These are phyloP conservation scores for Andricus quercusramuli DNA, from an alignment of 2,888 invertebrate species.

Conservation along the genomic window DNA sequence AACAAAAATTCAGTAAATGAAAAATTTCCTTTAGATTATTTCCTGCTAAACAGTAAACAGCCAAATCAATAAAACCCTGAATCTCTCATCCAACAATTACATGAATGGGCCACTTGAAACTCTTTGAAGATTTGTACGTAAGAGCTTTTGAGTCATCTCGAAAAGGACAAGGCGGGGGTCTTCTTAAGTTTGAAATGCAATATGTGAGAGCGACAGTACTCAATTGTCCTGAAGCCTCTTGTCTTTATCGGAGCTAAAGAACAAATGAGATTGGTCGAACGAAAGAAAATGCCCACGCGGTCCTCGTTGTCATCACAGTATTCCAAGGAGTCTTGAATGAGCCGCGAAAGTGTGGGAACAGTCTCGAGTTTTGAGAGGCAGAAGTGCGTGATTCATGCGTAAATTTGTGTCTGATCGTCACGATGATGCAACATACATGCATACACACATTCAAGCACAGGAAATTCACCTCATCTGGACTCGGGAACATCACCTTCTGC, in stretches of 20 bases:
- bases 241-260: conserved; percentile 29
- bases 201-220: conserved; percentile 15
- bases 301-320: conserved; percentile 44
- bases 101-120: neutral
- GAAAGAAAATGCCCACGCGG: conserved; percentile 40
- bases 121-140: neutral
- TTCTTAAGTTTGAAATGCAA: conserved; percentile 15
- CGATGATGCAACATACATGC: conserved; percentile 54
- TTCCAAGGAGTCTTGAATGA: conserved; percentile 50
- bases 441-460: conserved; percentile 34
- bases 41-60: neutral
- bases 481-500: neutral
- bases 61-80: neutral
- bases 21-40: neutral
- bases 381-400: conserved; percentile 64
- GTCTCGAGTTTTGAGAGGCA: conserved; percentile 47
- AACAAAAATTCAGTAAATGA: neutral
- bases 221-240: conserved; percentile 40
- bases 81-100: neutral
- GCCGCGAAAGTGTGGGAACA: conserved; percentile 71
- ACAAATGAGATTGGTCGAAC: conserved; percentile 30
- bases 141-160: conserved; percentile 1
- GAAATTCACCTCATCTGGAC: conserved; percentile 43
- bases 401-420: conserved; percentile 63
- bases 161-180: neutral